Conservation (phyloP, 2,113 vertebrate species). For the Chamaetylas fuelleborni region DNA sequence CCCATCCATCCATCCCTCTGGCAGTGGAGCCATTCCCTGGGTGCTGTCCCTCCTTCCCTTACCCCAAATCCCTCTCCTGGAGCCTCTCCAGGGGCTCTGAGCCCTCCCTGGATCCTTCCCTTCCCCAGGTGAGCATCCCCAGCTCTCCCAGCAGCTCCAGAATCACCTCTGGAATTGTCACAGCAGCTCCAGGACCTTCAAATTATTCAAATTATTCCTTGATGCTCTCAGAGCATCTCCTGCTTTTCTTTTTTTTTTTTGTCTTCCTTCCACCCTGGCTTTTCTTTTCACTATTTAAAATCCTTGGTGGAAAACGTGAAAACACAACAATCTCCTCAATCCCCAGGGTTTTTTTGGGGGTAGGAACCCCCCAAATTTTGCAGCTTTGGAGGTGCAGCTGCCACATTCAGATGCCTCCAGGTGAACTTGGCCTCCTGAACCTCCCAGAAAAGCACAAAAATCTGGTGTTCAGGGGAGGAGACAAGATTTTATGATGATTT, state of each 20-base stretch:
- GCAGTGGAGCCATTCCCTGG: too few relatives aligned
- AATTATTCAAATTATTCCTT: neutral
- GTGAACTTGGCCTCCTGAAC: neutral
- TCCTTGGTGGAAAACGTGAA: rapidly evolving
- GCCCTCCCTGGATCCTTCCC: too few relatives aligned
- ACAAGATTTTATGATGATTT: neutral
- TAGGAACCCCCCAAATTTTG: neutral
- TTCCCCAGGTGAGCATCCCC: too few relatives aligned
- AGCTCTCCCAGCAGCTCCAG: rapidly evolving
- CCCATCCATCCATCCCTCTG: too few relatives aligned
- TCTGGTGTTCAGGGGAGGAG: neutral
- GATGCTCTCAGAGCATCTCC: rapidly evolving
- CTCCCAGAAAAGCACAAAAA: neutral
- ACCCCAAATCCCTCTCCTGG: too few relatives aligned
- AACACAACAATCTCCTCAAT: neutral
- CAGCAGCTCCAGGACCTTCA: neutral
- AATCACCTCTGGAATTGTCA: neutral
- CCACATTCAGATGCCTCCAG: neutral
- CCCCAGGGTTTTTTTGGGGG: neutral
- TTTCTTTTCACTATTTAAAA: neutral
- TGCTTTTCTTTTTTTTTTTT: too few relatives aligned
- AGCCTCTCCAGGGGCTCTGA: too few relatives aligned
- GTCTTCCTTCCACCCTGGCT: neutral
- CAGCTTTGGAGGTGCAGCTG: neutral
- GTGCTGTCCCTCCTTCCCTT: too few relatives aligned